Evolutionary conservation across 2,888 invertebrate genomes (phyloP).

Genomic region (Rambutsinella grinnellia): DNA sequence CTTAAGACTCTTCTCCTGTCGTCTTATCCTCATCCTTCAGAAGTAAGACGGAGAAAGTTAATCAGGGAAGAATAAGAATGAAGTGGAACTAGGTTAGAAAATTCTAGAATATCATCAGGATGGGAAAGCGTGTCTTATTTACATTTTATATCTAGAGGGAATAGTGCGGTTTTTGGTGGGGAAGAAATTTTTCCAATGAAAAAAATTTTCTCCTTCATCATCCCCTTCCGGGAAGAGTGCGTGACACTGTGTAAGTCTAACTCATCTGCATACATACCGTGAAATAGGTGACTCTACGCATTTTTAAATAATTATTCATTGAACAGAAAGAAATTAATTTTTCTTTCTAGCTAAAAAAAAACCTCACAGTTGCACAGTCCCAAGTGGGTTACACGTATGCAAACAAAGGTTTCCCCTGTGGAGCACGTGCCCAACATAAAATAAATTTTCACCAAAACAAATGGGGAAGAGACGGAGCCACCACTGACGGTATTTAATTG

Average conservation of each 20-base stretch:
- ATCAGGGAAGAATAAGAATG: conserved; percentile 27
- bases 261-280: neutral
- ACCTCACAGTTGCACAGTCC: too few species aligned
- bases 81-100: neutral
- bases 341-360: too few species aligned
- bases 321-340: neutral
- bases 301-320: neutral
- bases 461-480: neutral
- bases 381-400: too few species aligned
- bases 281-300: neutral
- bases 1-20: neutral
- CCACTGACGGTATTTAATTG: neutral
- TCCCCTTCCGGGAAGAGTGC: neutral
- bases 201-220: conserved; percentile 4
- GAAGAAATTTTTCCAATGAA: neutral
- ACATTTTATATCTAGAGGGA: conserved; percentile 18
- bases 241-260: neutral
- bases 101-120: neutral
- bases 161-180: neutral
- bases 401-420: too few species aligned
- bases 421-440: neutral
- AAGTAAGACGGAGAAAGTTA: conserved; percentile 14
- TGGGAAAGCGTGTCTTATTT: conserved; percentile 4
- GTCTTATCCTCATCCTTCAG: conserved; percentile 12
- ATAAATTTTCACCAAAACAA: too few species aligned